Conservation (phyloP, 1,140 invertebrate genomes). For the Magallana ariakensis region DNA sequence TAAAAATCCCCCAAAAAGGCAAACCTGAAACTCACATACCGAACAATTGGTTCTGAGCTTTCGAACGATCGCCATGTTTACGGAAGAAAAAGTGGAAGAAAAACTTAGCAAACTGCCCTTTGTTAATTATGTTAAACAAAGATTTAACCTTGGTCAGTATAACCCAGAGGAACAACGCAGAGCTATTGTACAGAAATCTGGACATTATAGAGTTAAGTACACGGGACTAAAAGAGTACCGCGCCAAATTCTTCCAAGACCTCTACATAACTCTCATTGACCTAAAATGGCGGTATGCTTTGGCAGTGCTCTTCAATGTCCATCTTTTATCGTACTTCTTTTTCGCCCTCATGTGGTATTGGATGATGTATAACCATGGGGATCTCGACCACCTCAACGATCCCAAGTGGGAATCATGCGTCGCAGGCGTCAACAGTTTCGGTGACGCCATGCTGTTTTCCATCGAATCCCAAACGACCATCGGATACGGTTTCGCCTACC, state of each 20-base stretch:
- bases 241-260: constrained; percentile 69
- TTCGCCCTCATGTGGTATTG: constrained; percentile 97
- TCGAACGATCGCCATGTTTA: neutral
- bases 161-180: constrained; percentile 67
- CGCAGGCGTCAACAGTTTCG: constrained; percentile 71
- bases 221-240: constrained; percentile 65
- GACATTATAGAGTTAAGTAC: constrained; percentile 61
- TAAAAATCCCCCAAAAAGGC: neutral
- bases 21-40: constrained; percentile 2
- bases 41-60: neutral
- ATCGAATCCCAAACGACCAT: constrained; percentile 82
- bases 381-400: constrained; percentile 85
- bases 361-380: constrained; percentile 94
- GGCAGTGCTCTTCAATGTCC: constrained; percentile 93
- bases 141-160: constrained; percentile 57
- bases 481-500: constrained; percentile 84
- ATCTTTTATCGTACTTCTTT: constrained; percentile 93
- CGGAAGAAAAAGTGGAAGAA: neutral
- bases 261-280: constrained; percentile 75
- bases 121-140: constrained; percentile 53
- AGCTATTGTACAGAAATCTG: constrained; percentile 66
- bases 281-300: constrained; percentile 98
- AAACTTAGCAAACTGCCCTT: constrained; percentile 51
- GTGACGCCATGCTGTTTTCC: constrained; percentile 79
- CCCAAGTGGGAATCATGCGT: constrained; percentile 78